Conservation (phyloP, 2,888 invertebrate genomes). For the Carterocephalus palaemon region DNA sequence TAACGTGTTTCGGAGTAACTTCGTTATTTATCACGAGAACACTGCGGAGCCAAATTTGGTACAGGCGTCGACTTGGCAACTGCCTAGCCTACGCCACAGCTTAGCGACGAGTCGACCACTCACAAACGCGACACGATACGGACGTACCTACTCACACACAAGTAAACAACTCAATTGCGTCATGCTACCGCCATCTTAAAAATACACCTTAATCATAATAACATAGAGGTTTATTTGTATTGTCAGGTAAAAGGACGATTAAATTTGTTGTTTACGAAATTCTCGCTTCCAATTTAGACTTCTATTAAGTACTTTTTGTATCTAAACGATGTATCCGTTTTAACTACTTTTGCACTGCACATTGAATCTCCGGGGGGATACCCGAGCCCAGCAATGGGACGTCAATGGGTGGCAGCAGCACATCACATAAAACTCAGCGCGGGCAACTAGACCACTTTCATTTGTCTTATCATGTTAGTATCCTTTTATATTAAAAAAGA, state of each 20-base stretch:
- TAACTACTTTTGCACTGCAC: no score
- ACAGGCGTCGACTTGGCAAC: conserved; percentile 68
- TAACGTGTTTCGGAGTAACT: no score
- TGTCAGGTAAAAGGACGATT: conserved; percentile 34
- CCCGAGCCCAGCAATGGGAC: no score
- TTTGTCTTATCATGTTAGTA: no score
- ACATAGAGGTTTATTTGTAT: conserved; percentile 39
- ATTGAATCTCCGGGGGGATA: no score
- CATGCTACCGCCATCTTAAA: conserved; percentile 45
- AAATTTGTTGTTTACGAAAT: conserved; percentile 56
- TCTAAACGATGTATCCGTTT: not conserved
- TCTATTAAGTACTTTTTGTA: not conserved
- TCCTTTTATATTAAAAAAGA: no score
- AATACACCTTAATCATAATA: conserved; percentile 40
- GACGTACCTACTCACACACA: conserved; percentile 46
- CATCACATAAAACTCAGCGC: no score
- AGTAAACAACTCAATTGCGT: conserved; percentile 72
- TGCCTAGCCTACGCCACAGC: no score
- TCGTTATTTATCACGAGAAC: conserved; percentile 37
- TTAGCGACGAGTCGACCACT: conserved; percentile 1
- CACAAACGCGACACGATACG: conserved; percentile 29
- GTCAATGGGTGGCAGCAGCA: no score
- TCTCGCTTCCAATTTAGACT: conserved; percentile 45
- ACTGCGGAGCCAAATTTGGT: conserved; percentile 63
- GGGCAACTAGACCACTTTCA: no score